phyloP scores from a whole-genome alignment of 2,113 vertebrate genomes.

The Smithornis capensis region DNA sequence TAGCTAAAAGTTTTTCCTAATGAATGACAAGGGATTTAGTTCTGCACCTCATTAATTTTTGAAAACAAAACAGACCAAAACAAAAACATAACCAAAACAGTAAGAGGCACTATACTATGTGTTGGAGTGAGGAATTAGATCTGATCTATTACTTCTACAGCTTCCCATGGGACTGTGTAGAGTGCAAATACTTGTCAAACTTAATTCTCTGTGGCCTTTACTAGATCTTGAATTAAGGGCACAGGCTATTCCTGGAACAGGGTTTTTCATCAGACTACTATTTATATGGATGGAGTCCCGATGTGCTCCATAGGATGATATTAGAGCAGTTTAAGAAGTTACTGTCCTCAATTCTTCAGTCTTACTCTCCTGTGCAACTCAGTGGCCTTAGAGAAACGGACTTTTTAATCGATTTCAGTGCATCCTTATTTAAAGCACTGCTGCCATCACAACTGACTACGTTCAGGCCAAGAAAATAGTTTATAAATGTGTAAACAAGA shows the following conservation, averaged over 20 bases:
- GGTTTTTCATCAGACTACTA: background rate
- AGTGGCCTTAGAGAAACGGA: background rate
- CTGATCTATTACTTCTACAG: background rate
- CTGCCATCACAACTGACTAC: background rate
- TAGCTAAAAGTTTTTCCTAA: background rate
- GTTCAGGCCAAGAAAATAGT: background rate
- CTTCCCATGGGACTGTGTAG: background rate
- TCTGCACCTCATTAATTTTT: background rate
- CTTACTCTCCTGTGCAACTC: background rate
- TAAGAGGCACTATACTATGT: background rate
- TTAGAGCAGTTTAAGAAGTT: background rate
- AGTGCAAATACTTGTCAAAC: background rate
- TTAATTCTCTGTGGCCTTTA: background rate
- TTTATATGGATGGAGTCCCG: background rate
- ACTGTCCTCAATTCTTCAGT: background rate
- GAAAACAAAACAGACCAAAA: background rate
- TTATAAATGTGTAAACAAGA: background rate
- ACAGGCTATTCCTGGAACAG: background rate
- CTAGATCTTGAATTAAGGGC: background rate
- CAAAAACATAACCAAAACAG: background rate
- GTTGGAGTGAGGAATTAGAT: background rate
- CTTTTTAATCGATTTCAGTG: background rate
- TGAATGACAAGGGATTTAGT: background rate
- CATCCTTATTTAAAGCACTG: background rate
- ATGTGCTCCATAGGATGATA: background rate